Evolutionary conservation across 1,140 invertebrate genomes (phyloP).

Genomic region (Saxidomus purpurata): DNA sequence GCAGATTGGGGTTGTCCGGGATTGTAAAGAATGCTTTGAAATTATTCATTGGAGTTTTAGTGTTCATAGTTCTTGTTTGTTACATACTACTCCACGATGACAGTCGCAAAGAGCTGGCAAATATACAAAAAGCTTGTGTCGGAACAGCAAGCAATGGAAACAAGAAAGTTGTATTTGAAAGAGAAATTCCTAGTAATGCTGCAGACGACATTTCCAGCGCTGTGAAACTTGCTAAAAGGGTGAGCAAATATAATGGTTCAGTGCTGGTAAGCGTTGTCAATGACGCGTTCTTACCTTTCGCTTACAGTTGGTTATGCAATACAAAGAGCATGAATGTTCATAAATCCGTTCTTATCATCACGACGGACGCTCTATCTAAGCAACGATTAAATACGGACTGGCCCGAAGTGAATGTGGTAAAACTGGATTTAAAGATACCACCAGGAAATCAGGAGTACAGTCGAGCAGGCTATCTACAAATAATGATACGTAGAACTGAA

Average conservation of each 20-base stretch:
- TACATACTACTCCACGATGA: neutral
- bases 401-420: constrained; percentile 72
- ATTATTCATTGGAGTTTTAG: neutral
- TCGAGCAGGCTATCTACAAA: constrained; percentile 74
- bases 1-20: neutral
- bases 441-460: constrained; percentile 75
- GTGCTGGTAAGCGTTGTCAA: constrained; percentile 77
- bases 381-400: constrained; percentile 68
- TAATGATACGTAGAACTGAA: constrained; percentile 75
- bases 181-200: neutral
- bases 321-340: constrained; percentile 77
- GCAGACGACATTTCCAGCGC: neutral
- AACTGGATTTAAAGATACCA: constrained; percentile 39
- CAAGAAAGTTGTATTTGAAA: neutral
- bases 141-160: neutral
- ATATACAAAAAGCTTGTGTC: neutral
- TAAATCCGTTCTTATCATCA: constrained; percentile 73
- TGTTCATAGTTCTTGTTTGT: neutral
- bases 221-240: constrained; percentile 12
- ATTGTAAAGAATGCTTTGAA: neutral
- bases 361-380: constrained; percentile 69
- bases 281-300: constrained; percentile 76
- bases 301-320: constrained; percentile 80
- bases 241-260: constrained; percentile 8
- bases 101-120: neutral